phyloP scores from a whole-genome alignment of 2,797 vertebrate species.

The Channallabes apus region DNA sequence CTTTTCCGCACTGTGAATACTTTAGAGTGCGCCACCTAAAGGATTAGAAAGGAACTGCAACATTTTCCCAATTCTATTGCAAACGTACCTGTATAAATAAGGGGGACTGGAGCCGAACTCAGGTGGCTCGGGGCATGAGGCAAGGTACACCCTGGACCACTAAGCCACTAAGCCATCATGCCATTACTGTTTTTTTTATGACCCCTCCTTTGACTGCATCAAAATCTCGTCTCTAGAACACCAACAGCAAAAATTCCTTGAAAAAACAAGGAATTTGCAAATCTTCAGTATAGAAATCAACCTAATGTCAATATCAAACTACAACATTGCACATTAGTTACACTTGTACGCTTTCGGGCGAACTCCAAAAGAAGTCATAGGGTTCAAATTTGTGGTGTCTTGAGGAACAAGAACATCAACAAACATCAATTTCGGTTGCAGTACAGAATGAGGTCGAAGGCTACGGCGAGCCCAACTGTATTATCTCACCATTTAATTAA shows the following conservation, averaged over 20 bases:
- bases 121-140: no score
- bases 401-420: not conserved
- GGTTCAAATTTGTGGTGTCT: not conserved
- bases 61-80: no score
- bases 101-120: no score
- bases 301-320: not conserved
- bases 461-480: not conserved
- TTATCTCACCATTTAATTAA: constrained; percentile 31
- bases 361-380: not conserved
- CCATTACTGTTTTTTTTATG: no score
- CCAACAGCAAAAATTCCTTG: not conserved
- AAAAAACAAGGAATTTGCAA: not conserved
- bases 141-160: no score
- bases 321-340: not conserved
- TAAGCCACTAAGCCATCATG: no score
- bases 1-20: no score
- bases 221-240: not conserved
- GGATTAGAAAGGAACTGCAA: no score
- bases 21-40: no score
- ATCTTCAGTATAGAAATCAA: not conserved
- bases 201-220: no score
- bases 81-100: no score
- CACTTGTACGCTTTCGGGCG: not conserved
- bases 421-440: not conserved
- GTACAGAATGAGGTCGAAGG: constrained; percentile 27